phyloP scores from a whole-genome alignment of 2,888 invertebrate genomes.

The Conops quadrifasciatus region DNA sequence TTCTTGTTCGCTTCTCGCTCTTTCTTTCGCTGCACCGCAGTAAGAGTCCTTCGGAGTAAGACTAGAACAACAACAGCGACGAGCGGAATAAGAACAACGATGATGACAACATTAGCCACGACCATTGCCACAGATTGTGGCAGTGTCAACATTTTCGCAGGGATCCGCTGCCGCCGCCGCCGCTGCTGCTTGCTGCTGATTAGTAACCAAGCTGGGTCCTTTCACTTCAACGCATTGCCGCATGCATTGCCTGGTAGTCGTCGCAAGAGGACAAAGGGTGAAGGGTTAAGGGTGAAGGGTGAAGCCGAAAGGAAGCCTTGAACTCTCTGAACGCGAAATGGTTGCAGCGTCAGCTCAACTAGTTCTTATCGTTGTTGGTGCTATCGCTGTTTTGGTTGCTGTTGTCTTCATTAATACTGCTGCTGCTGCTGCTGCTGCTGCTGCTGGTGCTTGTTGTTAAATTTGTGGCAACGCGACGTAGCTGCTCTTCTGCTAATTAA shows the following conservation, averaged over 20 bases:
- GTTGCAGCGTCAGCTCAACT: not conserved
- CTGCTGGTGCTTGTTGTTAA: too few species aligned
- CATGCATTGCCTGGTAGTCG: not conserved
- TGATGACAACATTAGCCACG: too few species aligned
- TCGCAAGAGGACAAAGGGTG: not conserved
- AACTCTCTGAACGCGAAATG: not conserved
- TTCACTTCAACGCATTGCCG: not conserved
- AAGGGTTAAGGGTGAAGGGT: not conserved
- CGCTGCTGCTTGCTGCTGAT: conserved; percentile 11
- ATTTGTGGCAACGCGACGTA: too few species aligned
- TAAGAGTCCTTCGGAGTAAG: not conserved
- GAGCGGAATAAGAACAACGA: too few species aligned
- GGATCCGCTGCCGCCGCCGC: conserved; percentile 9
- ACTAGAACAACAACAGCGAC: not conserved
- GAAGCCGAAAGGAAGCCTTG: not conserved
- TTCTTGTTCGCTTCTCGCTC: too few species aligned
- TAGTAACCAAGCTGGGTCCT: not conserved
- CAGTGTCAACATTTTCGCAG: conserved; percentile 24
- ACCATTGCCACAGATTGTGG: conserved; percentile 26
- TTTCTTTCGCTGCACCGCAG: too few species aligned
- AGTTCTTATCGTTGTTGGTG: not conserved
- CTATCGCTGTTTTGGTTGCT: not conserved
- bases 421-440: not conserved
- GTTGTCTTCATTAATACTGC: not conserved
- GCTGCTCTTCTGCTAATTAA: not conserved